Percentiles rank a stretch among this genome's conserved stretches.
These are phyloP conservation scores for Halichoerus grypus DNA, from an alignment of 2,113 vertebrate genomes.

Conservation along the genomic window DNA sequence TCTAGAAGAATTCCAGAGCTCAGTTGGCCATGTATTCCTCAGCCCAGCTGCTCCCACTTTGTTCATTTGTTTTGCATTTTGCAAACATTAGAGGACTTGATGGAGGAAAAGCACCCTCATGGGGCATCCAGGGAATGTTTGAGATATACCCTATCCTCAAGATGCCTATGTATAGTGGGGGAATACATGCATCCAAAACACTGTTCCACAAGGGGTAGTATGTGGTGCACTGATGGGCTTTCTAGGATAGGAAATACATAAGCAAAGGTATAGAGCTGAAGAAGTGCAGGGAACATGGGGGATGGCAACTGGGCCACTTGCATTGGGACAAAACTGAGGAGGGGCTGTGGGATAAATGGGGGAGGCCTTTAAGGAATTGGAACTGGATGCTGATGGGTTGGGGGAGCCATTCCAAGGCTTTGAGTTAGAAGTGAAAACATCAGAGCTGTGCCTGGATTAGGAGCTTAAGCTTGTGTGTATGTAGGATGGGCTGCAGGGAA, in stretches of 20 bases:
- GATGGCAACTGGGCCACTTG: not conserved
- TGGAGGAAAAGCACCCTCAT: not conserved
- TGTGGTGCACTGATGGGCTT: not conserved
- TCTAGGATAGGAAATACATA: not conserved
- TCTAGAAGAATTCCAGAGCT: not conserved
- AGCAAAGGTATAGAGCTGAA: not conserved
- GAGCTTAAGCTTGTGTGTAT: not conserved
- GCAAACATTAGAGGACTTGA: not conserved
- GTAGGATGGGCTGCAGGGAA: not conserved
- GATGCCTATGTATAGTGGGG: not conserved
- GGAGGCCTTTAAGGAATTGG: too few species aligned
- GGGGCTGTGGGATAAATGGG: not conserved
- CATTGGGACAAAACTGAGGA: not conserved
- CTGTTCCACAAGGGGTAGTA: not conserved
- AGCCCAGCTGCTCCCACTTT: not conserved
- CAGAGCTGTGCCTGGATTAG: not conserved
- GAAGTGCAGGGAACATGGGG: not conserved
- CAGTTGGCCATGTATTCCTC: not conserved
- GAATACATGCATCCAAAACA: not conserved
- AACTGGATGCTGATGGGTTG: not conserved
- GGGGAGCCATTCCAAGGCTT: not conserved
- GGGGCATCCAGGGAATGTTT: not conserved
- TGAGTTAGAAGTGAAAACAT: not conserved
- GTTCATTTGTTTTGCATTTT: conserved; percentile 42
- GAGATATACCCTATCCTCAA: not conserved